These are phyloP conservation scores for Podarcis lilfordi DNA, from an alignment of 2,797 vertebrate genomes.

Conservation along the genomic window DNA sequence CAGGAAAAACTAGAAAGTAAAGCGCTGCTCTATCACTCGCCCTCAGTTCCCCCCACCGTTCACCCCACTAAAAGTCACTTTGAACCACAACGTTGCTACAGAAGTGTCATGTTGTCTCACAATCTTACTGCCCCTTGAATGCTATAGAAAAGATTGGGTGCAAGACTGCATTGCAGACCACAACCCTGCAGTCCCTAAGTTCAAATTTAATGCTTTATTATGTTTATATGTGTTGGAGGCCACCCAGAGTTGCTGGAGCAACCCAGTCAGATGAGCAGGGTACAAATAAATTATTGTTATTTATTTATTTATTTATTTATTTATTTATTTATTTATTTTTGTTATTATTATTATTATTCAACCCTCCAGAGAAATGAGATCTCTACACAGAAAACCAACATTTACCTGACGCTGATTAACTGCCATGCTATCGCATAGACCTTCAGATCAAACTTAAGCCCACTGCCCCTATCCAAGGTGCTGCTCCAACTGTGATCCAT, in stretches of 20 bases:
- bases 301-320: too few relatives aligned
- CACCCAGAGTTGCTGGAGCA: too few relatives aligned
- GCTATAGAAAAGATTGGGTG: background rate
- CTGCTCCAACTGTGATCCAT: constrained; percentile 13
- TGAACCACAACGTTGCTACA: background rate
- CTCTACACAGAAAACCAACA: background rate
- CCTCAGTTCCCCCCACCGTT: background rate
- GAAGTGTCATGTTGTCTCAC: background rate
- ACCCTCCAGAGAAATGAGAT: background rate
- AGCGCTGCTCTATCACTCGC: background rate
- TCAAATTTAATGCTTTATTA: background rate
- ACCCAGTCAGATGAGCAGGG: too few relatives aligned
- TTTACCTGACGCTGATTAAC: background rate
- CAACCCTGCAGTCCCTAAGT: background rate
- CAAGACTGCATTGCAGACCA: background rate
- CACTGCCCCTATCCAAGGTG: constrained; percentile 1
- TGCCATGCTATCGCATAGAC: background rate
- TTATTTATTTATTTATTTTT: too few relatives aligned
- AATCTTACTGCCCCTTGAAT: too few relatives aligned
- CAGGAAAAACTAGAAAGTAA: background rate
- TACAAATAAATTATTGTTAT: too few relatives aligned
- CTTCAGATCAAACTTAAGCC: background rate
- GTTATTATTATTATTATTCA: background rate
- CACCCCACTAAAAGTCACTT: background rate
- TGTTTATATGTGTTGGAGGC: too few relatives aligned